Base-by-base conservation (phyloP, 2,113 vertebrate genomes). In the Mionectes macconnelli region DNA sequence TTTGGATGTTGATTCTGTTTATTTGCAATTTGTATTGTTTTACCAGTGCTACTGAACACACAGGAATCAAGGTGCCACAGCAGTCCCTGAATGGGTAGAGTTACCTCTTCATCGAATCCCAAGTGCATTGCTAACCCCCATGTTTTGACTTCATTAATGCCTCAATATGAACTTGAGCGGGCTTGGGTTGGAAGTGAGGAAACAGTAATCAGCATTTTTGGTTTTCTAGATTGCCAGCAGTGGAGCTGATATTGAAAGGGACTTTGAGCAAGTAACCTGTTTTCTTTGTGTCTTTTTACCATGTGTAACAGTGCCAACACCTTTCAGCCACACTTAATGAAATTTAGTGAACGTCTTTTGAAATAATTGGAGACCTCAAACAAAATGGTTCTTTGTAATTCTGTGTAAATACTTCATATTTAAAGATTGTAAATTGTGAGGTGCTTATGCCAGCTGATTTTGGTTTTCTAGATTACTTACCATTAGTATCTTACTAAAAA, bases 201-300 rank as follows among this genome's bases (percentile, higher is more conserved):
- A 77, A 76, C 30, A 12, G 40, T 69, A 79, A 84, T 79, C 16
- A 21, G 72, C 64, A 73, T 62, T 91, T 93, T 68, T 31, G 45
- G 33, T 83, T 90, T 91, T 94, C 67, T 93, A 78, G 49, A 72
- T 90, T 74, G n/a, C n/a, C 72, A 30, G n/a, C 62, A 90, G 62
- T 62, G 69, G 74, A 75, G 81, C 31, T 97, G 76, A 87, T 91
- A 24, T 90, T 83, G n/a, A 79, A 85, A 91, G 76, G 68, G 81
- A 40, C 70, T 70, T 75, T 78, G 62, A 91, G 50, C 50, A 64
- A 64, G 25, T 50, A 64, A 86, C 89, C 42, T 52, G 57, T 31
- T 64, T 92, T 91, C n/a, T 87, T 73, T 78, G 37, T 92, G 45
- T 79, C 70, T 60, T 59, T 91, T 76, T 55, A 81, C 67, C 22